phyloP scores from a whole-genome alignment of 2,888 invertebrate species.

The Conistra vaccinii region DNA sequence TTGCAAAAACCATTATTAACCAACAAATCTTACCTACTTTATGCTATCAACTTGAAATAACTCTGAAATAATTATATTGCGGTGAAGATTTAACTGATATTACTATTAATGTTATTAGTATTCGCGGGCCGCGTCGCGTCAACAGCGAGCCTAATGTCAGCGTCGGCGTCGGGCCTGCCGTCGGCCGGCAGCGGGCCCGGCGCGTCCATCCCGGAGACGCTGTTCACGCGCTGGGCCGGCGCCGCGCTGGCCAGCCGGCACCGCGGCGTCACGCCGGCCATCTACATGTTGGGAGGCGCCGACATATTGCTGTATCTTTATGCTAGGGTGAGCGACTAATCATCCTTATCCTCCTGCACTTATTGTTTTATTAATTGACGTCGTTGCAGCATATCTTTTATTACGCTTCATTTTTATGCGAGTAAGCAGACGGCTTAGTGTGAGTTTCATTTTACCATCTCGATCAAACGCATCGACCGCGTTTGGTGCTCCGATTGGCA shows the following conservation, averaged over 20 bases:
- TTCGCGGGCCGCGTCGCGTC: constrained; percentile 72
- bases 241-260: constrained; percentile 82
- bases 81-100: background rate
- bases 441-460: too few species aligned
- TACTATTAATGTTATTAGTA: constrained; percentile 56
- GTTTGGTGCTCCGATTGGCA: too few species aligned
- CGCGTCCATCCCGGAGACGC: constrained; percentile 79
- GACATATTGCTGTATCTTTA: constrained; percentile 92
- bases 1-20: too few species aligned
- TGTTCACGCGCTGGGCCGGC: constrained; percentile 80
- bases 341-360: background rate
- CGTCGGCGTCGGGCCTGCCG: constrained; percentile 65
- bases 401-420: too few species aligned
- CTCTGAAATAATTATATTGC: background rate
- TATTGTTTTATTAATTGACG: too few species aligned
- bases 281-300: constrained; percentile 91
- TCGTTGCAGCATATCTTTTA: too few species aligned
- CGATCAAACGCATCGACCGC: too few species aligned
- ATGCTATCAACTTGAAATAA: background rate
- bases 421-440: too few species aligned
- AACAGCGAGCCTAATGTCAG: constrained; percentile 57
- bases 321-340: constrained; percentile 90
- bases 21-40: background rate
- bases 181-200: constrained; percentile 70
- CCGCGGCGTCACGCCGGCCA: constrained; percentile 89